Conservation (phyloP, 1,140 invertebrate species). For the Ceratina japonica region DNA sequence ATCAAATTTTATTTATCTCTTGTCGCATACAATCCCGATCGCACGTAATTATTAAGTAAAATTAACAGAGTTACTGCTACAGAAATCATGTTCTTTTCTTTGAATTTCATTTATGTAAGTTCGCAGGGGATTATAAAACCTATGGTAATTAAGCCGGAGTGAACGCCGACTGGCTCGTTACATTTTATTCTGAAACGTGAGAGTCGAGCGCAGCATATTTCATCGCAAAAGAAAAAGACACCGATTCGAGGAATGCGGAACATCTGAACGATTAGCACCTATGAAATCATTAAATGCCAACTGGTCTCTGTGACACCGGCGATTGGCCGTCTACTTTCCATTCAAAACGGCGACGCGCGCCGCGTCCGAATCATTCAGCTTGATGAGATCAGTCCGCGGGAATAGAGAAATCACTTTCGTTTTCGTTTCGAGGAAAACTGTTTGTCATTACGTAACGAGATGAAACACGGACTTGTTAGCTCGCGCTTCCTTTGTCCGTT, state of each 20-base stretch:
- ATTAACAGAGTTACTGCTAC: background rate
- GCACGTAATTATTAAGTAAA: background rate
- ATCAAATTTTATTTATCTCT: constrained; percentile 2
- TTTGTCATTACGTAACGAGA: constrained; percentile 37
- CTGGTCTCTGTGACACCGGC: background rate
- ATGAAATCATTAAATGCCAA: constrained; percentile 30
- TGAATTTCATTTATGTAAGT: too few species aligned
- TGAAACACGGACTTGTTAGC: constrained; percentile 33
- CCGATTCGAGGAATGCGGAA: constrained; percentile 46
- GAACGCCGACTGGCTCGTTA: too few species aligned
- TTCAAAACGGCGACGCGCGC: background rate
- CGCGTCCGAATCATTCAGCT: too few species aligned
- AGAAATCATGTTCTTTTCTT: too few species aligned
- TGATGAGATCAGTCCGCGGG: too few species aligned
- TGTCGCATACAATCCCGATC: background rate
- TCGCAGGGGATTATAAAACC: too few species aligned
- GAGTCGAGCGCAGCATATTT: background rate
- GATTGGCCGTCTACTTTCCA: constrained; percentile 1
- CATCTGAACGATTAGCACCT: constrained; percentile 28
- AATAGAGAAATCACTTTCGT: too few species aligned
- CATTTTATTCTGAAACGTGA: background rate
- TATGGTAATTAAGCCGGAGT: too few species aligned
- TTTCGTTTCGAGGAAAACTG: background rate
- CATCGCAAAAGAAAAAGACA: background rate
- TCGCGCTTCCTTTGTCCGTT: constrained; percentile 20